These are phyloP conservation scores for Arenaria interpres DNA, from an alignment of 2,113 vertebrate species.

Conservation along the genomic window DNA sequence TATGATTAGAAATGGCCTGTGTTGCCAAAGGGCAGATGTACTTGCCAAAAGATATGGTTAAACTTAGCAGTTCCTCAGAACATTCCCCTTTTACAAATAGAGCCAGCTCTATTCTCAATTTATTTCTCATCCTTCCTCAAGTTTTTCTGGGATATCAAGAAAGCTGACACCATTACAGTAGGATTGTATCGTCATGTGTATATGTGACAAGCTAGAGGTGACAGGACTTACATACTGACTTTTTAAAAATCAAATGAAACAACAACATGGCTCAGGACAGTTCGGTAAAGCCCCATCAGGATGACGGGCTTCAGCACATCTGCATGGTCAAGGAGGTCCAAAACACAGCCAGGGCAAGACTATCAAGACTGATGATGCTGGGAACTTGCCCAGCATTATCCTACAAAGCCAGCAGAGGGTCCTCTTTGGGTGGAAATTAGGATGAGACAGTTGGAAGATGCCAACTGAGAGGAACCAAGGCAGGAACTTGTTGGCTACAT, in stretches of 20 bases:
- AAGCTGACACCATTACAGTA: background rate
- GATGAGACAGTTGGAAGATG: background rate
- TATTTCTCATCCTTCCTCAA: background rate
- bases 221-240: background rate
- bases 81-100: background rate
- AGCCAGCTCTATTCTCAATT: background rate
- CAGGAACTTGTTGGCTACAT: background rate
- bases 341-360: background rate
- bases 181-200: accelerated
- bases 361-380: background rate
- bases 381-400: background rate
- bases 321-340: background rate
- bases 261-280: background rate
- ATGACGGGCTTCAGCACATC: background rate
- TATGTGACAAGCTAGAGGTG: background rate
- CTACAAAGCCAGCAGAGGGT: background rate
- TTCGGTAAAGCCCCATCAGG: background rate
- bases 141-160: background rate
- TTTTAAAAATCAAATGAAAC: background rate
- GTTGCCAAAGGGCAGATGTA: background rate
- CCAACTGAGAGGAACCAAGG: background rate
- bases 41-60: background rate
- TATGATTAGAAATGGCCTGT: background rate
- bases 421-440: background rate
- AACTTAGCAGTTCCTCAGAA: background rate